Evolutionary conservation across 2,797 vertebrate genomes (phyloP), one percentile per base, ranked within the genome.

Genomic region (Lacerta viridis): DNA sequence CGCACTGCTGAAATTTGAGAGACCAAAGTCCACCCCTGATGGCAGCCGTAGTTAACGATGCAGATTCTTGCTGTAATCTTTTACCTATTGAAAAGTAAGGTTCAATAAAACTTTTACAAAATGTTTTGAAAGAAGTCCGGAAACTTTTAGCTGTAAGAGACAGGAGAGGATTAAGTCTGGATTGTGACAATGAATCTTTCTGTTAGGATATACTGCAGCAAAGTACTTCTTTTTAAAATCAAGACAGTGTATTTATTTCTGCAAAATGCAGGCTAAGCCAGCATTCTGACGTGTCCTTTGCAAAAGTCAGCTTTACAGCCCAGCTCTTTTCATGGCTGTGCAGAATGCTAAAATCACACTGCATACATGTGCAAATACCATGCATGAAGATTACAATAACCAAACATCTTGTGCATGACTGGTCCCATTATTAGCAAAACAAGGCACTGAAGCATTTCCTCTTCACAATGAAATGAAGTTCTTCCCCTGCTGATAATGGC

Each of bases 251-350:
- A 36, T 85, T 88, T 82, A 66, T 18, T 33, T 46, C 84, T 90
- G 84, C 71, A 50, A 91, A 64, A 61, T 82, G 80, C 23, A 86
- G 41, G 39, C 84, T 36, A 83, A 46, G 5, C 82, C 39, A 78
- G 90, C 41, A 25, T 83, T 76, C 91, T 92, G 84, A 88, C 43
- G 3, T 2, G 39, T 81, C 91, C 88, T 92, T 43, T 92, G 29
- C 0, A 61, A 66, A 87, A 75, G 27, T 81, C 61, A 80, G 77
- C 71, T 84, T 80, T 76, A 43, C 41, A 89, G 90, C 84, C 46
- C 72, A 85, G 18, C 83, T 39, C 10, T 17, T 8, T 92, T 90
- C 88, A 79, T n/a, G 83, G 87, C 39, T 89, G 36, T 1, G 9
- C 4, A 90, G 29, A 77, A 80, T 91, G 87, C 3, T 84, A 29